Evolutionary conservation across 2,113 vertebrate species (phyloP).

Genomic region (Poecile atricapillus): DNA sequence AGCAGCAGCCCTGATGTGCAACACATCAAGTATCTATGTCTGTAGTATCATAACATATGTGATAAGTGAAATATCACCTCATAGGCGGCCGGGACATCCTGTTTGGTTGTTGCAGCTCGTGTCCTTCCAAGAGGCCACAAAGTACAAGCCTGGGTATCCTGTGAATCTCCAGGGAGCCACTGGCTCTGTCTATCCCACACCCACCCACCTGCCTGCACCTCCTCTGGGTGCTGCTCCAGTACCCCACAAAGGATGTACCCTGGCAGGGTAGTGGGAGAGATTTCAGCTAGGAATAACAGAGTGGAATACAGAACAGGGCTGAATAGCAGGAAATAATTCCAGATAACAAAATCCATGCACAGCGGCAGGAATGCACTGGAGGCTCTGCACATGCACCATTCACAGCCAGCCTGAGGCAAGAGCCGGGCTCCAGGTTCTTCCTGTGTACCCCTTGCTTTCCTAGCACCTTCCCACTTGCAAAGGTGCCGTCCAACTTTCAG

Average conservation of each 20-base stretch:
- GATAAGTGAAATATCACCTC: background rate
- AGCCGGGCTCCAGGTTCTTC: background rate
- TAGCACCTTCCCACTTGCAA: background rate
- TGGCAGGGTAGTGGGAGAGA: fast-evolving
- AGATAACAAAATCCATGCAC: background rate
- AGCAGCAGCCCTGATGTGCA: background rate
- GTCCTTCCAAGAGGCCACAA: background rate
- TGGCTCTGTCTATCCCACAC: background rate
- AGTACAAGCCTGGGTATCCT: background rate
- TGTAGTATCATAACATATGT: background rate
- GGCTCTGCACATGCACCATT: background rate
- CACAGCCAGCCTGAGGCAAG: fast-evolving
- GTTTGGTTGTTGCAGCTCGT: background rate
- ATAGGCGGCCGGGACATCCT: background rate
- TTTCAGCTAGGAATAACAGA: background rate
- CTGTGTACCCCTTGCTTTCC: background rate
- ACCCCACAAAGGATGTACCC: background rate
- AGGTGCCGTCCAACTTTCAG: fast-evolving
- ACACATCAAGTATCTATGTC: background rate
- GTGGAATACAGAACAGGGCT: background rate
- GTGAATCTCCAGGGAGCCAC: background rate
- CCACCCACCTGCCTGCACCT: background rate
- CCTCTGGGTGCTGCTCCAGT: background rate
- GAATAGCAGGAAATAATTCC: conserved; percentile 41
- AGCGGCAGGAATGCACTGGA: fast-evolving